Percentiles rank a stretch among this genome's conserved stretches.
Evolutionary conservation across 2,888 invertebrate species (phyloP).

Genomic region (Fragum fragum): DNA sequence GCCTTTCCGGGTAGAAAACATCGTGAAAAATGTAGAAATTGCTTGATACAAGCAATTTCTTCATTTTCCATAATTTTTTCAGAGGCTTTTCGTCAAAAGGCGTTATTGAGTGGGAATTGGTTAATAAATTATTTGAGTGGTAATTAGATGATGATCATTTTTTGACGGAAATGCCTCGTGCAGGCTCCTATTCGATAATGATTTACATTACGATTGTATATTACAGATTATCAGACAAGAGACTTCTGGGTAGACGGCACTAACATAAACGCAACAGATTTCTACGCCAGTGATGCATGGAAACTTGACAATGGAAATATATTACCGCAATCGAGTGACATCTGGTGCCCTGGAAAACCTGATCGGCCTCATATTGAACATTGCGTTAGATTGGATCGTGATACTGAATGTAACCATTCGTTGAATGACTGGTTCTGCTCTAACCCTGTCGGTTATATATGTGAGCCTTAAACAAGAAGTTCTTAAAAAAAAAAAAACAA

Average conservation of each 20-base stretch:
- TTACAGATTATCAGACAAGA: neutral
- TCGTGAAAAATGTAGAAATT: no score
- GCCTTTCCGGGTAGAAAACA: no score
- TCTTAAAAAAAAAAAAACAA: no score
- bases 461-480: slow-evolving; percentile 12
- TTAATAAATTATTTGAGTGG: no score
- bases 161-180: no score
- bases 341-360: neutral
- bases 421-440: neutral
- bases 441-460: neutral
- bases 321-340: neutral
- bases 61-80: no score
- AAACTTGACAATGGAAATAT: neutral
- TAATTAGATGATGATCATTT: no score
- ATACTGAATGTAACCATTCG: neutral
- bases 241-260: slow-evolving; percentile 5
- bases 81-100: no score
- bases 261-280: neutral
- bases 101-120: no score
- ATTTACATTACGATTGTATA: no score
- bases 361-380: neutral
- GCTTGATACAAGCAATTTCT: no score
- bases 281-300: neutral
- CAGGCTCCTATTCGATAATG: no score
- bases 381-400: neutral